Percentiles rank a stretch among this genome's conserved stretches.
These are phyloP conservation scores for Zhuqinia jingwanae DNA, from an alignment of 2,888 invertebrate species.

Conservation along the genomic window DNA sequence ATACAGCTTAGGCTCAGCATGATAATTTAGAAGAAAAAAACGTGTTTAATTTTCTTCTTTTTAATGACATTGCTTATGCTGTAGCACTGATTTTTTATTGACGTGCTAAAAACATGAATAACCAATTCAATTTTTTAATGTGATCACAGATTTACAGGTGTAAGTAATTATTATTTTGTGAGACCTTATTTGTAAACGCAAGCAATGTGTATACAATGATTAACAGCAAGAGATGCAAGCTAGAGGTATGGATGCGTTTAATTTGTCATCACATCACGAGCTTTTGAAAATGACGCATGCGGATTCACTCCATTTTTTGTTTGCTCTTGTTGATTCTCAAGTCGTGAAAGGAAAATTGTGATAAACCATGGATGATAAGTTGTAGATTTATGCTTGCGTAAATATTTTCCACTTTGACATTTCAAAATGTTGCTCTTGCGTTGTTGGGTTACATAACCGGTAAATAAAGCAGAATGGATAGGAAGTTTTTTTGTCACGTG, in stretches of 20 bases:
- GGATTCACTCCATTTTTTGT: background rate
- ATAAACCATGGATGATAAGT: constrained; percentile 43
- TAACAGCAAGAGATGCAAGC: no score
- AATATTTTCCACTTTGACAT: constrained; percentile 40
- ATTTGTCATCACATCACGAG: background rate
- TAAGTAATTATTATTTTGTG: background rate
- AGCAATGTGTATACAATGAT: no score
- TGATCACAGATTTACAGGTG: background rate
- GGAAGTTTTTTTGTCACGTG: no score
- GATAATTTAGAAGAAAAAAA: background rate
- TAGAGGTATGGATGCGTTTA: no score
- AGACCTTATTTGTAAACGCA: background rate
- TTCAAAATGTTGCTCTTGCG: background rate
- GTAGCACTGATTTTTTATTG: background rate
- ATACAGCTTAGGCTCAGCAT: background rate
- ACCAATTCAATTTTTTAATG: background rate
- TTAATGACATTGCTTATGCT: background rate
- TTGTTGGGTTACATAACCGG: no score
- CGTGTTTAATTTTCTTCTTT: background rate
- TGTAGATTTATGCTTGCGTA: constrained; percentile 43
- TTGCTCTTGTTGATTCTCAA: no score
- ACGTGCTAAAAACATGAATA: background rate
- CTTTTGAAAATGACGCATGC: background rate
- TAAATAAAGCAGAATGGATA: no score
- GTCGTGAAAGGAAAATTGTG: constrained; percentile 31